These are phyloP conservation scores for Pachydiplax longipennis DNA, from an alignment of 2,888 invertebrate genomes.

Conservation along the genomic window DNA sequence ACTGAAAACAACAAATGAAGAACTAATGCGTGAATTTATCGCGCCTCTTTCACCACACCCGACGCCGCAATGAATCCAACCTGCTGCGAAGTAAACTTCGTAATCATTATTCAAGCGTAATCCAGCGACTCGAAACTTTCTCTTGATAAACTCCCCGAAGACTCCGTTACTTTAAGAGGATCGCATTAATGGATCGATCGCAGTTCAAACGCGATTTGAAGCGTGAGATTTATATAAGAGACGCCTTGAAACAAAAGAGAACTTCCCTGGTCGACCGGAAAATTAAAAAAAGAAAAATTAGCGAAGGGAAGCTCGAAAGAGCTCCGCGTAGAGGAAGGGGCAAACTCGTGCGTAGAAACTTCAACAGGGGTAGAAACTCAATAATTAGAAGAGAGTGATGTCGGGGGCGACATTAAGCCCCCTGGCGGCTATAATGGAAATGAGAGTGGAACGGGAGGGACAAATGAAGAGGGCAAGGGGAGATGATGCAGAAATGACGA, in stretches of 20 bases:
- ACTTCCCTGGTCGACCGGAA: background rate
- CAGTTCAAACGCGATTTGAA: background rate
- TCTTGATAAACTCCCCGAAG: too few relatives aligned
- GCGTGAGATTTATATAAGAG: background rate
- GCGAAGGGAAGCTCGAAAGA: background rate
- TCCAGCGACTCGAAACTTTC: too few relatives aligned
- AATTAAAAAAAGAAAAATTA: background rate
- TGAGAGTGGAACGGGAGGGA: background rate
- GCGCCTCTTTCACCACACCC: too few relatives aligned
- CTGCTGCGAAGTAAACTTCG: too few relatives aligned
- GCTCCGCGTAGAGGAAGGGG: background rate
- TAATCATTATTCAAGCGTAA: too few relatives aligned
- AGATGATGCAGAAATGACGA: background rate
- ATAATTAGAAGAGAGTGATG: background rate
- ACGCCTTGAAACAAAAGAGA: background rate
- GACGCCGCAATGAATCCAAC: too few relatives aligned
- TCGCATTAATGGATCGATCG: background rate
- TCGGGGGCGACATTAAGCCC: background rate
- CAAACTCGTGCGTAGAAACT: background rate
- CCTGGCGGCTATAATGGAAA: background rate
- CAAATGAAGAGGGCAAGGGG: background rate
- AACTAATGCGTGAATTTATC: too few relatives aligned
- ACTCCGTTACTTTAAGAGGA: background rate
- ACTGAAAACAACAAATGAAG: too few relatives aligned
- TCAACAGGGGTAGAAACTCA: background rate